These are phyloP conservation scores for Polia nebulosa DNA, from an alignment of 2,888 invertebrate species.

Conservation along the genomic window DNA sequence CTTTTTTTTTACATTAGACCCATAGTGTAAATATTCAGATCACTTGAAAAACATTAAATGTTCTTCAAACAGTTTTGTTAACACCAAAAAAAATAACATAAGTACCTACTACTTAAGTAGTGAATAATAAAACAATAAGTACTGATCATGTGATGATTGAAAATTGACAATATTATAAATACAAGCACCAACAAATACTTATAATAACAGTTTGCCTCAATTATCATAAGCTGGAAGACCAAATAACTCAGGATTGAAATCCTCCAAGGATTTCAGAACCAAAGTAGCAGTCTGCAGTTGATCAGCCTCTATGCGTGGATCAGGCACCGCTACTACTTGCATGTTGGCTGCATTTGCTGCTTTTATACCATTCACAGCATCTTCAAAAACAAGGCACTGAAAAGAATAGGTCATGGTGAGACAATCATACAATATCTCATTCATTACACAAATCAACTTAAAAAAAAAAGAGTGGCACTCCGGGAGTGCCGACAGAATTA, in stretches of 20 bases:
- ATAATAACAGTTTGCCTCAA: conserved; percentile 32
- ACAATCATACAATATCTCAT: background rate
- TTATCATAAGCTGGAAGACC: conserved; percentile 92
- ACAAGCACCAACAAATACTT: conserved; percentile 59
- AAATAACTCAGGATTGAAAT: conserved; percentile 95
- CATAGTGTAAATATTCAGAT: conserved; percentile 21
- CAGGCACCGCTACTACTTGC: conserved; percentile 96
- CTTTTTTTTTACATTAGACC: too few relatives aligned
- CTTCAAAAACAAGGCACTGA: conserved; percentile 97
- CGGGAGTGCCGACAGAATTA: too few relatives aligned
- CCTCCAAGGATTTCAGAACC: conserved; percentile 93
- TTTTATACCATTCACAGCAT: conserved; percentile 96
- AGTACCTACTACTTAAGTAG: conserved; percentile 41
- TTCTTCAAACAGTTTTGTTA: conserved; percentile 49
- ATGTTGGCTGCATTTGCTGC: conserved; percentile 95
- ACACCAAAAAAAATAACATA: conserved; percentile 30
- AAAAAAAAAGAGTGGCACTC: too few relatives aligned
- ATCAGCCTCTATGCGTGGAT: conserved; percentile 83
- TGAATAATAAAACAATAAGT: conserved; percentile 45
- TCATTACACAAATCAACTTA: background rate
- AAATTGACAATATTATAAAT: conserved; percentile 54
- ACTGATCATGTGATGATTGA: conserved; percentile 36
- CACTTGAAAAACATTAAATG: conserved; percentile 54
- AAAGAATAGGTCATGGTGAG: conserved; percentile 59
- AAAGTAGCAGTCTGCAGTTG: conserved; percentile 91